Base-by-base conservation (phyloP, 2,888 invertebrate genomes). In the Polylopha cassiicola region DNA sequence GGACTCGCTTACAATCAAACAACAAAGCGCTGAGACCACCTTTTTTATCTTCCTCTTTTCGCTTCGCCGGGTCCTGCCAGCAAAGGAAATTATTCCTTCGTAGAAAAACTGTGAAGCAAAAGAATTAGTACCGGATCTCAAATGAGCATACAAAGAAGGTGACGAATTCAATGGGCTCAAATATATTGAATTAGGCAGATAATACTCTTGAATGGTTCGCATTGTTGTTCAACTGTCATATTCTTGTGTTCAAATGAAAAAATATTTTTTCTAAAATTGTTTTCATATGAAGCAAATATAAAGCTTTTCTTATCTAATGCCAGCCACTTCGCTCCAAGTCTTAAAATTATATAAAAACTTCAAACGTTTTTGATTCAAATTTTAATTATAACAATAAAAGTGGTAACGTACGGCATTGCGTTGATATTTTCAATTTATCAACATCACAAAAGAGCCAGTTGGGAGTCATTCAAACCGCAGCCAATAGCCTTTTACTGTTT, bases 31-130 rank as follows among this genome's bases (percentile, higher is more conserved):
- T 72, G 71, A 71, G 52, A 55, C 65, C 61, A 67, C 66, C 68
- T 69, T 73, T 77, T 78, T 78, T 78, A 77, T 77, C 75, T 75
- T 61, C 51, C 64, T 58, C 63, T 65, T 75, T 72, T 73, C 77
- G 73, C 72, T 73, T 74, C 71, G 71, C 44, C 67, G 76, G 65
- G 44, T 61, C 60, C 54, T 56, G 59, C 58, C 61, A 69, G 70
- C 61, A 60, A 66, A 72, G 70, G 69, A 76, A 78, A 74, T 75
- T 76, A 77, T 76, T 71, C 64, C 66, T 61, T 59, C 60, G 50
- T 58, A 64, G 64, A 63, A 68, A 73, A 71, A 69, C 64, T 67
- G 67, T 64, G 55, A 63, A 62, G 62, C 45, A 46, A 43, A 43
- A 46, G 43, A 46, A 46, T 59, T 59, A 46, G 53, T 55, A 51